These are phyloP conservation scores for Calyptomena viridis DNA, from an alignment of 2,113 vertebrate genomes.

Conservation along the genomic window DNA sequence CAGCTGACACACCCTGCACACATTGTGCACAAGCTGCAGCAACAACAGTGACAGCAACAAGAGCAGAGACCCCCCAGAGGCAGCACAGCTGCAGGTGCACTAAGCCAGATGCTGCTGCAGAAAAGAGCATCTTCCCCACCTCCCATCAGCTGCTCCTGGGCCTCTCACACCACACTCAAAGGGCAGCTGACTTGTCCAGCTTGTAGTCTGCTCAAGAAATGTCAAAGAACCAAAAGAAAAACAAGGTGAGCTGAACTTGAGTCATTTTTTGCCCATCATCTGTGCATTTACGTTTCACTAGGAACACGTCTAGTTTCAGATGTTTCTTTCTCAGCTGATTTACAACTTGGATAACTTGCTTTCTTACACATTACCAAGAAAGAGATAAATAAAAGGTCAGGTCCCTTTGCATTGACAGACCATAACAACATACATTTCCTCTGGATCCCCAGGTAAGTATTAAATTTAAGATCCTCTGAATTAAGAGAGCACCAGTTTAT, in stretches of 20 bases:
- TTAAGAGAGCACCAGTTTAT: neutral
- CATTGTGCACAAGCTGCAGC: neutral
- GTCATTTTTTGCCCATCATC: neutral
- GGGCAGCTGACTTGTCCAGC: neutral
- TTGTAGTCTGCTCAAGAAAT: neutral
- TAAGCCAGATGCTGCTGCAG: neutral
- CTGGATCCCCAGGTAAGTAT: neutral
- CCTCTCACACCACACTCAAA: neutral
- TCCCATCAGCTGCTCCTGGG: neutral
- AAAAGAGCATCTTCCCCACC: neutral
- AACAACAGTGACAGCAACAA: neutral
- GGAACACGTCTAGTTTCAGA: neutral
- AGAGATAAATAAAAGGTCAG: neutral
- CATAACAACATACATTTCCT: neutral
- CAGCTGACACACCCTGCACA: neutral
- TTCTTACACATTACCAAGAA: neutral
- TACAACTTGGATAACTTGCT: neutral
- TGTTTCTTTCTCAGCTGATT: neutral
- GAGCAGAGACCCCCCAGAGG: neutral
- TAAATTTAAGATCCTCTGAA: neutral
- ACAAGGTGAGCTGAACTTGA: neutral
- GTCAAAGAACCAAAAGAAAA: neutral
- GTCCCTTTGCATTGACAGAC: neutral
- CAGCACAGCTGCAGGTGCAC: neutral
- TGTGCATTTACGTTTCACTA: neutral